phyloP scores from a whole-genome alignment of 2,797 vertebrate genomes.

The Pelochelys cantorii region DNA sequence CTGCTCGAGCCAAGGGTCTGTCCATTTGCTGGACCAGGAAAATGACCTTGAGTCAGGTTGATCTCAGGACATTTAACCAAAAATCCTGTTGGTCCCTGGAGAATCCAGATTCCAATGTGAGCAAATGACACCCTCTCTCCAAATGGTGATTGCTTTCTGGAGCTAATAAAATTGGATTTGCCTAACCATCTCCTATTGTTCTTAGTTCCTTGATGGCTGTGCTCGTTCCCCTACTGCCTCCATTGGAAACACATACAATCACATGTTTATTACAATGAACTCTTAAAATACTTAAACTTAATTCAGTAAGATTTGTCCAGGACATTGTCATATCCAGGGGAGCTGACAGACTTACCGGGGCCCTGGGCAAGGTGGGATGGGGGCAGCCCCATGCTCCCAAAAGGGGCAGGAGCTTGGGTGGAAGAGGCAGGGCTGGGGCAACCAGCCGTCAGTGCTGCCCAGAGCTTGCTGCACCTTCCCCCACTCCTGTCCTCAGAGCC shows the following conservation, averaged over 20 bases:
- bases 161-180: not conserved
- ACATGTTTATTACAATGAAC: not conserved
- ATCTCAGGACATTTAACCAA: not conserved
- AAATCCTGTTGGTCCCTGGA: not conserved
- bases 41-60: not conserved
- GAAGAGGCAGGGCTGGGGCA: no score
- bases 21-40: not conserved
- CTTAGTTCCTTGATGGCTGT: not conserved
- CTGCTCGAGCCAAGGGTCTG: not conserved
- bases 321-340: not conserved
- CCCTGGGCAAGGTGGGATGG: no score
- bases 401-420: no score
- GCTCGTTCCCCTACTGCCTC: not conserved
- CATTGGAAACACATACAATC: not conserved
- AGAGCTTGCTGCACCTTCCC: no score
- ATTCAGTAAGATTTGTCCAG: not conserved
- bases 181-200: not conserved
- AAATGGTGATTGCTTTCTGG: not conserved
- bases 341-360: no score
- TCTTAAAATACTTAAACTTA: not conserved
- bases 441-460: no score
- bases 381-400: no score
- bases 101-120: not conserved
- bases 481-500: no score
- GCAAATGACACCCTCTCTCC: not conserved